phyloP scores from a whole-genome alignment of 2,888 invertebrate genomes.

The Hybos culiciformis region DNA sequence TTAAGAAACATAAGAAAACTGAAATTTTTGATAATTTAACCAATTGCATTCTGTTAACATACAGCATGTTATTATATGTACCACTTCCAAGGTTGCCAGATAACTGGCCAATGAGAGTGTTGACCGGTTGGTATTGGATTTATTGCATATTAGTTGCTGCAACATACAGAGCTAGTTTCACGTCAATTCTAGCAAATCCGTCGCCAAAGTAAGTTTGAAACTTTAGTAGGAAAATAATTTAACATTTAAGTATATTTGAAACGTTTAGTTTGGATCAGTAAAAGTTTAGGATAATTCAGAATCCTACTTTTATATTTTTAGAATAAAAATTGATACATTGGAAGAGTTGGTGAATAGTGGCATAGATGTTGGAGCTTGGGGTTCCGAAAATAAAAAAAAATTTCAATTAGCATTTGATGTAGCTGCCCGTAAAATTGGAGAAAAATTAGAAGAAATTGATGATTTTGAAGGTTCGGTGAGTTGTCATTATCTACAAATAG shows the following conservation, averaged over 20 bases:
- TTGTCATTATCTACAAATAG: background rate
- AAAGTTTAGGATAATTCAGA: background rate
- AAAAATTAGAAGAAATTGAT: slow-evolving; percentile 48
- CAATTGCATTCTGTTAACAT: slow-evolving; percentile 65
- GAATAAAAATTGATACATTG: slow-evolving; percentile 67
- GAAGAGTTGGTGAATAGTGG: slow-evolving; percentile 49
- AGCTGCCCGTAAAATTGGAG: slow-evolving; percentile 49
- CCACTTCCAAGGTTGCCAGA: slow-evolving; percentile 62
- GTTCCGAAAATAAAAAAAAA: slow-evolving; percentile 52
- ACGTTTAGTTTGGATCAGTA: background rate
- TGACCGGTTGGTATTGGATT: slow-evolving; percentile 81
- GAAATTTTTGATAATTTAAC: slow-evolving; percentile 58
- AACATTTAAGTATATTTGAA: background rate
- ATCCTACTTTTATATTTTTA: slow-evolving; percentile 21
- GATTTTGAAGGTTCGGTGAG: slow-evolving; percentile 48
- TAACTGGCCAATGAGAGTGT: slow-evolving; percentile 64
- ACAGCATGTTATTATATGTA: slow-evolving; percentile 66
- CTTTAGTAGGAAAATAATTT: slow-evolving; percentile 3
- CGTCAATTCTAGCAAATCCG: slow-evolving; percentile 69
- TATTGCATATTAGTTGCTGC: slow-evolving; percentile 69
- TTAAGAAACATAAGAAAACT: too few relatives aligned
- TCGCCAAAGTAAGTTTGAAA: slow-evolving; percentile 42
- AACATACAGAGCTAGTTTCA: slow-evolving; percentile 71
- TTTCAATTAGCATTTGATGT: slow-evolving; percentile 57
- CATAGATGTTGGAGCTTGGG: slow-evolving; percentile 60